Conservation (phyloP, 2,113 vertebrate genomes). For the Numenius arquata region DNA sequence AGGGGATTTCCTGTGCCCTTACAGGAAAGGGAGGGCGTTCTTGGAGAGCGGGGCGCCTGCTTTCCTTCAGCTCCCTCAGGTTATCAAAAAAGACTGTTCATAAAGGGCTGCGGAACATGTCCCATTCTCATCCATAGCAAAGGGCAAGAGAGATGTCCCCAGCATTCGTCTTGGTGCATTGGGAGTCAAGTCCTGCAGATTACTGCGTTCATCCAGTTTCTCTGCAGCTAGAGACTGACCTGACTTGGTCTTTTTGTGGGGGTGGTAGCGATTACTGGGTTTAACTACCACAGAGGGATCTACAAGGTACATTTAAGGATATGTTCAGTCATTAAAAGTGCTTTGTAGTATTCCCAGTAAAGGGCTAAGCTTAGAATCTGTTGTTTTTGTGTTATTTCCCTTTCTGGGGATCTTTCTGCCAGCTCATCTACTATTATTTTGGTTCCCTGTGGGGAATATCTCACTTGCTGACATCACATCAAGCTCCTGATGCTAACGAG, state of each 20-base stretch:
- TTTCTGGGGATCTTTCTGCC: not conserved
- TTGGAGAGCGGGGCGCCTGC: rapidly evolving
- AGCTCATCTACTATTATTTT: slow-evolving; percentile 23
- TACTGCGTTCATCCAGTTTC: not conserved
- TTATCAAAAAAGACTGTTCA: not conserved
- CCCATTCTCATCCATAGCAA: rapidly evolving
- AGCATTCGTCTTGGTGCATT: rapidly evolving
- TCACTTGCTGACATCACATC: not conserved
- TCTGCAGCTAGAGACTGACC: not conserved
- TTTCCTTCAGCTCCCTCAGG: not conserved
- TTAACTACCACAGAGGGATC: not conserved
- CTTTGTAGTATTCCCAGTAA: not conserved
- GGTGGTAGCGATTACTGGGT: not conserved
- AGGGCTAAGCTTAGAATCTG: not conserved
- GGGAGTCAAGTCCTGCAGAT: not conserved
- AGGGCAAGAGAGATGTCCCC: not conserved
- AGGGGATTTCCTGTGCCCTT: not conserved
- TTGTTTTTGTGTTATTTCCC: not conserved
- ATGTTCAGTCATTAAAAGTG: not conserved
- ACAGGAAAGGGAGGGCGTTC: not conserved
- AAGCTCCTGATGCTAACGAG: not conserved
- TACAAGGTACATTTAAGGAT: not conserved
- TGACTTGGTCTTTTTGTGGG: not conserved
- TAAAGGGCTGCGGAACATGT: rapidly evolving
- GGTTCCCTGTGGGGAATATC: not conserved